A percentile compares a stretch with the other conserved stretches of the same genome.
phyloP scores from a whole-genome alignment of 2,113 vertebrate genomes.

The Petrocephalus zakoni region DNA sequence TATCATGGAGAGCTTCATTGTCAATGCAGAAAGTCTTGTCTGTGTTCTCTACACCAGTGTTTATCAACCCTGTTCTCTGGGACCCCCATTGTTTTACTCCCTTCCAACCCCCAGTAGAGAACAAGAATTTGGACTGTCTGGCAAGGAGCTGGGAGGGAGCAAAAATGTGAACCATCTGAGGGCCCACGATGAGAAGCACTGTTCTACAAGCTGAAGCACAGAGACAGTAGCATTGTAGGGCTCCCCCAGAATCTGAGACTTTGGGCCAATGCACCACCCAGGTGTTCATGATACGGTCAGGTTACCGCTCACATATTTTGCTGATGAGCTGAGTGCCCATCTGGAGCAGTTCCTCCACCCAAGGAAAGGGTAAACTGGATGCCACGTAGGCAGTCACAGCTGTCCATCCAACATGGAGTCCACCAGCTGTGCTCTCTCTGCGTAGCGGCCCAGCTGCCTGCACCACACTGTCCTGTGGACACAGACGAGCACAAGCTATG shows the following conservation, averaged over 20 bases:
- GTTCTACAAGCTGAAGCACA: not conserved
- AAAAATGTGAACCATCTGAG: not conserved
- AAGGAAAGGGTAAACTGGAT: not conserved
- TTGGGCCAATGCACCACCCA: not conserved
- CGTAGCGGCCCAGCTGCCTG: not conserved
- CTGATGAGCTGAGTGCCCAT: not conserved
- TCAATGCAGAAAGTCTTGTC: not conserved
- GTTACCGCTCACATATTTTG: not conserved
- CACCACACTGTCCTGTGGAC: not conserved
- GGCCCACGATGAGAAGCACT: not conserved
- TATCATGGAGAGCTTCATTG: not conserved
- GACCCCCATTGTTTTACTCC: not conserved
- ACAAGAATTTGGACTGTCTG: not conserved
- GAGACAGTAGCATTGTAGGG: not conserved
- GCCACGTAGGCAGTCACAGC: not conserved
- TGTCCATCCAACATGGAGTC: slow-evolving; percentile 1
- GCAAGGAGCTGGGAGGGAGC: not conserved
- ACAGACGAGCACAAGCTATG: not conserved
- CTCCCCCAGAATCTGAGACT: not conserved
- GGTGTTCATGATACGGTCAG: slow-evolving; percentile 12
- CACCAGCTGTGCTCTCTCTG: not conserved
- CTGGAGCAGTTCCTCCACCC: not conserved
- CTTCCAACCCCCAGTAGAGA: not conserved
- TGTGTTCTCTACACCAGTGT: not conserved
- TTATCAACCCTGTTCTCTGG: not conserved